Evolutionary conservation across 2,113 vertebrate genomes (phyloP), one percentile per base, ranked within the genome.

Genomic region (Pimephales promelas): DNA sequence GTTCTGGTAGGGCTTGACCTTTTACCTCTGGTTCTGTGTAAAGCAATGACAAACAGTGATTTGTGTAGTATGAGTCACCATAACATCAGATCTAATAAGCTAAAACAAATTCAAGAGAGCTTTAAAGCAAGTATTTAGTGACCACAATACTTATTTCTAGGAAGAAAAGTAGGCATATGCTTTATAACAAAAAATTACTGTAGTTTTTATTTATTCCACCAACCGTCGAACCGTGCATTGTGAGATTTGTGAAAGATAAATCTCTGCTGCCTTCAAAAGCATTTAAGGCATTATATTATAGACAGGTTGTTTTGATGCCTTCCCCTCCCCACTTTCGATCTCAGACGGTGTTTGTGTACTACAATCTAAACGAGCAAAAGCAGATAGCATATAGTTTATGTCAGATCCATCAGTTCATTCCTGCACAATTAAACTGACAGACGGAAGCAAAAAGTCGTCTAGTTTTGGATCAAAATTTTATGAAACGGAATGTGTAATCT

Each of bases 401-500:
- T 31, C 56, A 64, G 72, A 84, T 68, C 62, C 73, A 78, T 77
- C 64, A 49, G 43, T 66, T 79, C 24, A 78, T 84, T 68, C 45
- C 54, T 18, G 59, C 82, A 34, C 56, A 59, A 54, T 75, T 75
- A 75, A 59, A 74, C 54, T 64, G 70, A 83, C 82, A 83, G 70
- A 83, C 72, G 36, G 28, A 76, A 61, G 64, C 56, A 83, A 81
- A 81, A 70, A 81, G 45, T 34, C 28, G 9, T 79, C 36, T 79
- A 64, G 77, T 79, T 79, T 79, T 7, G 26, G 45, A 80, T 81
- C 11, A 81, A 81, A 81, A 81, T 81, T 70, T 81, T 40, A 81
- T 81, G 79, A 81, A 70, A 56, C 79, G 7, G 79, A 70, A 81
- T 81, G 64, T 81, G 70, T 59, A 81, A 81, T 81, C 71, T 77